Conservation (phyloP, 1,140 invertebrate genomes). For the Branchinecta lynchi region DNA sequence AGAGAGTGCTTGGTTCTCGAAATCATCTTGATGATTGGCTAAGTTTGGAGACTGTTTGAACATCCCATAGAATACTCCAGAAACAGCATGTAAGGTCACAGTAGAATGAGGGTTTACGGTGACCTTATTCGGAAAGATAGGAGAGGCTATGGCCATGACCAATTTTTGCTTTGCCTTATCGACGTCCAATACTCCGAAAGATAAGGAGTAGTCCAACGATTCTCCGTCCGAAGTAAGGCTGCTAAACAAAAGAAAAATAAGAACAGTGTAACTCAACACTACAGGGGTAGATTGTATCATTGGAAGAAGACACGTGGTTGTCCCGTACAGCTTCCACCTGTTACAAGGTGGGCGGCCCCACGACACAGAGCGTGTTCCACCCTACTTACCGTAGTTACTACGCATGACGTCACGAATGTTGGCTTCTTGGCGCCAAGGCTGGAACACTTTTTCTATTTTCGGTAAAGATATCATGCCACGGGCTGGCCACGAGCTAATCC, state of each 20-base stretch:
- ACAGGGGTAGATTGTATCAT: not conserved
- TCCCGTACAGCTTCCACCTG: too few relatives aligned
- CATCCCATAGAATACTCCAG: not conserved
- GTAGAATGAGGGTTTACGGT: slow-evolving; percentile 19
- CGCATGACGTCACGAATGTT: too few relatives aligned
- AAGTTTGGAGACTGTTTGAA: not conserved
- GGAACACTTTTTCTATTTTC: too few relatives aligned
- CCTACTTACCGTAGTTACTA: too few relatives aligned
- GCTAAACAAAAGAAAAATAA: slow-evolving; percentile 3
- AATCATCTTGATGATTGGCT: not conserved
- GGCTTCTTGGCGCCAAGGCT: too few relatives aligned
- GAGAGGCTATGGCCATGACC: not conserved
- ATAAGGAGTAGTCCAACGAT: not conserved
- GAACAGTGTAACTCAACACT: not conserved
- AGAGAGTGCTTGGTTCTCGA: not conserved
- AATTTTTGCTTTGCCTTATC: not conserved
- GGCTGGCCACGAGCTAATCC: too few relatives aligned
- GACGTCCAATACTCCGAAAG: not conserved
- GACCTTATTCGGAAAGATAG: slow-evolving; percentile 14
- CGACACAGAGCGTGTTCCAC: too few relatives aligned
- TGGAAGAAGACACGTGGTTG: not conserved
- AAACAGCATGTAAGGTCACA: not conserved
- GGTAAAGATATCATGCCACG: too few relatives aligned
- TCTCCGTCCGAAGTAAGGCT: not conserved
- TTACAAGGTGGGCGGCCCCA: too few relatives aligned